phyloP scores from a whole-genome alignment of 2,113 vertebrate species.

The Plecturocebus donacophilus region DNA sequence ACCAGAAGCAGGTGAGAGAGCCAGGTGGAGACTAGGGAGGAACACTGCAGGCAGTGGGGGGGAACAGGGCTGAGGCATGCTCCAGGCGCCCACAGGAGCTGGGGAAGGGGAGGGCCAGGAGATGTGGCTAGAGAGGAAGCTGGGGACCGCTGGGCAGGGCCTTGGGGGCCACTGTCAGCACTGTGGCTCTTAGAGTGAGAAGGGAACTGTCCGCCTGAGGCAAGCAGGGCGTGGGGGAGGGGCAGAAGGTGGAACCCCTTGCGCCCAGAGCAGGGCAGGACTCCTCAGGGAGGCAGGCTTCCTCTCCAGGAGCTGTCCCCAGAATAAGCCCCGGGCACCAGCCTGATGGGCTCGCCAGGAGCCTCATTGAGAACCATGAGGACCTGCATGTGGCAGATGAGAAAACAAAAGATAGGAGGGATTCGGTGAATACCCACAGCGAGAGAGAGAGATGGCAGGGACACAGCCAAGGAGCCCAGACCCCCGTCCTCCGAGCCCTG shows the following conservation, averaged over 20 bases:
- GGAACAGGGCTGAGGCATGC: background rate
- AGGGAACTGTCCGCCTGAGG: background rate
- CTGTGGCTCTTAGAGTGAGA: background rate
- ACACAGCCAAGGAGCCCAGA: background rate
- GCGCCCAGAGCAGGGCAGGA: too few relatives aligned
- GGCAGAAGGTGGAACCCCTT: background rate
- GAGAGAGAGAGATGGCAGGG: too few relatives aligned
- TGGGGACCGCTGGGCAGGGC: background rate
- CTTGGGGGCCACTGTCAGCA: background rate
- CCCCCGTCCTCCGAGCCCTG: background rate
- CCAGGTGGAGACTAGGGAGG: background rate
- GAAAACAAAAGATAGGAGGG: background rate
- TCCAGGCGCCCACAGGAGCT: background rate
- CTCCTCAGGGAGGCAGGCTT: background rate
- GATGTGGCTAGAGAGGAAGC: background rate
- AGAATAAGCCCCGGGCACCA: background rate
- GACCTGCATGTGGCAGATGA: background rate
- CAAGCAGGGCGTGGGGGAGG: accelerated
- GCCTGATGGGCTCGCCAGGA: background rate
- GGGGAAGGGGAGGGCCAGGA: background rate
- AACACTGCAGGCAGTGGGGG: background rate
- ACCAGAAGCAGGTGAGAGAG: background rate
- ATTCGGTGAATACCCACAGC: background rate
- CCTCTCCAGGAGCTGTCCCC: background rate
- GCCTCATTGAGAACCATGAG: background rate